Percentiles rank a stretch among this genome's conserved stretches.
Evolutionary conservation across 2,888 invertebrate species (phyloP).

Genomic region (Ormyrus pomaceus): DNA sequence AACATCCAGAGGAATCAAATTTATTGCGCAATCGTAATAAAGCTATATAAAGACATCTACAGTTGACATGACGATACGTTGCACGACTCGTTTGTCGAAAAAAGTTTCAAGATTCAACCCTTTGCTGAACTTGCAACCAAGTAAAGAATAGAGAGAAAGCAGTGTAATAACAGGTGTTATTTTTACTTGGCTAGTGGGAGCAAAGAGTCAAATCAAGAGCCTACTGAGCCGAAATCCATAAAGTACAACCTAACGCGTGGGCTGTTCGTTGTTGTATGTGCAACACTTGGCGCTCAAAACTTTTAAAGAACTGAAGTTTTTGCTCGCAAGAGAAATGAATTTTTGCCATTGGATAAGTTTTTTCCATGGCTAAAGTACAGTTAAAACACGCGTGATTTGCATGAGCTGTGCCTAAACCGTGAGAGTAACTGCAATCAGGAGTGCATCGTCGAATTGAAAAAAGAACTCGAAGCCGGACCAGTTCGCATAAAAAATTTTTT

Average conservation of each 20-base stretch:
- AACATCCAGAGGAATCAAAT: constrained; percentile 48
- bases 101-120: not conserved
- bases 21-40: constrained; percentile 55
- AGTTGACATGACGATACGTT: constrained; percentile 30
- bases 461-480: not conserved
- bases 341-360: constrained; percentile 4
- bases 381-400: constrained; percentile 5
- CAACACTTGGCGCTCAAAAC: constrained; percentile 21
- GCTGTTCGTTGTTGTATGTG: constrained; percentile 42
- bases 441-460: constrained; percentile 30
- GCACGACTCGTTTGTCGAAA: constrained; percentile 9
- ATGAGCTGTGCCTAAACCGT: constrained; percentile 17
- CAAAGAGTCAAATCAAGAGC: constrained; percentile 22
- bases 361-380: constrained; percentile 22
- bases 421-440: constrained; percentile 26
- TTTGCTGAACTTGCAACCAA: not conserved
- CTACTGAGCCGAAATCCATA: constrained; percentile 1
- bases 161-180: constrained; percentile 1
- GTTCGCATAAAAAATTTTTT: not conserved
- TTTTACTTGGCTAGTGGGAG: not conserved
- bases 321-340: constrained; percentile 21
- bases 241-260: constrained; percentile 36
- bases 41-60: constrained; percentile 50
- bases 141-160: not conserved
- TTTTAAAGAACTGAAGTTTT: constrained; percentile 20